Evolutionary conservation across 2,113 vertebrate genomes (phyloP), one percentile per base, ranked within the genome.

Genomic region (Argyrosomus japonicus): DNA sequence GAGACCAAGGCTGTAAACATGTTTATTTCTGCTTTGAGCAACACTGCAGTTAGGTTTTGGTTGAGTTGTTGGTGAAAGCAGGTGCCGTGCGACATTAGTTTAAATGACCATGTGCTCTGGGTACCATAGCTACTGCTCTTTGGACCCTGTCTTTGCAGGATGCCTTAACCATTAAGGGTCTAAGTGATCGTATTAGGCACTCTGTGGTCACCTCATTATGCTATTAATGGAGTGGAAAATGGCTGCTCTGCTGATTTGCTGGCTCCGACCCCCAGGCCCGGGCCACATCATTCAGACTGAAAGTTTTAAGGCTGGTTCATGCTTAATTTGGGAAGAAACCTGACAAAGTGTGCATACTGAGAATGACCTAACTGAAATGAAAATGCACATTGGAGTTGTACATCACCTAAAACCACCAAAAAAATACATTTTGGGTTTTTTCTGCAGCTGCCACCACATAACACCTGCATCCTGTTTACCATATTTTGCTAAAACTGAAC

Each of bases 211-310:
- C 65, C 87, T 92, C 89, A 93, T 94, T 92, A 88, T 90, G 91
- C 74, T 73, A 83, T 92, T 90, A 94, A 93, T 93, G 90, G 90
- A 60, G 82, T 91, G 91, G 91, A 93, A 93, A 89, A 87, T 82
- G 82, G 65, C 62, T 63, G 18, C 48, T 69, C 25, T 45, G 62
- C 69, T 29, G 56, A 56, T 60, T 70, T 32, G 63, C 77, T 64
- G 48, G 32, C 58, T 67, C 63, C 5, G 4, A 75, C 60, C 84
- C 69, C n/a, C 43, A 83, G 73, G 68, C 73, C 57, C 19, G 54
- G 60, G 60, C 63, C 45, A 63, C 47, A 78, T 61, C 68, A 45
- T 88, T 83, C 54, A 78, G 57, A 57, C 51, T 60, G 36, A 71
- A 51, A 75, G 25, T 51, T 27, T 69, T 2, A 51, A 51, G 75